Conservation (phyloP, 2,113 vertebrate species). For the Hippoglossus stenolepis region DNA sequence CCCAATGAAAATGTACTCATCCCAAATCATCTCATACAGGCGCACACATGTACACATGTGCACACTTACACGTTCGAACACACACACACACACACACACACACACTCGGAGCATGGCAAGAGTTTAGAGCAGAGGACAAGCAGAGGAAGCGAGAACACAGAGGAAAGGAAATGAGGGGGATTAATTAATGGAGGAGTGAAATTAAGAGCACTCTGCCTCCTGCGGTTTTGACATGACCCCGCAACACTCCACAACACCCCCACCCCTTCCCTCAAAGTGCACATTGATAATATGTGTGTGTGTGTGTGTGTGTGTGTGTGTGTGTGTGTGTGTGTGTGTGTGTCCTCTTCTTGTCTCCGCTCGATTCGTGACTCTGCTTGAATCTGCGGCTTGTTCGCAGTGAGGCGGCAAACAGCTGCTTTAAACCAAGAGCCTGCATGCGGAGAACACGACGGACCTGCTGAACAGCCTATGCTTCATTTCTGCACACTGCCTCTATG, state of each 20-base stretch:
- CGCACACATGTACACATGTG: conserved; percentile 2
- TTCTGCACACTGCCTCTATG: background rate
- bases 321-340: background rate
- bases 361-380: conserved; percentile 1
- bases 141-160: conserved; percentile 53
- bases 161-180: conserved; percentile 65
- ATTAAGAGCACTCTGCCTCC: conserved; percentile 67
- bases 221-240: conserved; percentile 40
- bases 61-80: background rate
- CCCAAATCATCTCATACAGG: conserved; percentile 36
- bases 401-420: conserved; percentile 15
- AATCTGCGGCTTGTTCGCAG: conserved; percentile 3
- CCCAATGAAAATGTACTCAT: conserved; percentile 46
- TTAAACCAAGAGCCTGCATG: conserved; percentile 12
- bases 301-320: background rate
- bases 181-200: conserved; percentile 66
- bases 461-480: conserved; percentile 9
- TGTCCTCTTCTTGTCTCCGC: background rate
- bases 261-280: conserved; percentile 19
- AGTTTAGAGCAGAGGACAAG: conserved; percentile 61
- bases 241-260: conserved; percentile 7
- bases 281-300: conserved; percentile 8
- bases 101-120: conserved; percentile 61
- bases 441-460: conserved; percentile 26
- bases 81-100: background rate